Conservation (phyloP, 2,113 vertebrate species). For the Gymnogyps californianus region DNA sequence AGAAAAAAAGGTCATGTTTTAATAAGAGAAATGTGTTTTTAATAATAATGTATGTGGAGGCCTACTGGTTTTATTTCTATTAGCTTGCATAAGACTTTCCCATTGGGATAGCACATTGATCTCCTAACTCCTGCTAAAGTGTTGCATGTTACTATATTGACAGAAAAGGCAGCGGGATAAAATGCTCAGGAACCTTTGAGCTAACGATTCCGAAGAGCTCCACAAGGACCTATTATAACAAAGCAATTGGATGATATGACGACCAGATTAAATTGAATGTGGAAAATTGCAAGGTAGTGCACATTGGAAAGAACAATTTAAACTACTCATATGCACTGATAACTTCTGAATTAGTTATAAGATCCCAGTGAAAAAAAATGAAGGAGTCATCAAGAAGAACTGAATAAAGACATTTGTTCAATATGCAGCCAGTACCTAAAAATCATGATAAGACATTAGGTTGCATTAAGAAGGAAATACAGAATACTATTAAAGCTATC, state of each 20-base stretch:
- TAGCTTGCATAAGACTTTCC: neutral
- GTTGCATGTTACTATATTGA: neutral
- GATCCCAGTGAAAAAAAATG: neutral
- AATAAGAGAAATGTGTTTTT: neutral
- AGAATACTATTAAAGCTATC: neutral
- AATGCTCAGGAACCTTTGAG: neutral
- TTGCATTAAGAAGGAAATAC: neutral
- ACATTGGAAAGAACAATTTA: slow-evolving; percentile 22
- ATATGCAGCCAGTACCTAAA: neutral
- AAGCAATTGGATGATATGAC: neutral
- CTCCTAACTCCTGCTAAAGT: neutral
- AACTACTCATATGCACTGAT: neutral
- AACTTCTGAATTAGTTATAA: slow-evolving; percentile 40
- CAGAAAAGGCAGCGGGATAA: neutral
- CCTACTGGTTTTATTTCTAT: neutral
- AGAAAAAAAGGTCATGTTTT: neutral
- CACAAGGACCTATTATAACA: neutral
- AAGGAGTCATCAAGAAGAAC: neutral
- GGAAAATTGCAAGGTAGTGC: slow-evolving; percentile 9
- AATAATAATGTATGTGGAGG: neutral
- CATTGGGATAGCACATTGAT: neutral
- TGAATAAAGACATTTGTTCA: neutral
- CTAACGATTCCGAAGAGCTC: neutral
- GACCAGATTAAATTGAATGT: neutral
- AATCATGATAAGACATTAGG: neutral